Base-by-base conservation (phyloP, 2,888 invertebrate genomes). In the Ischnus inquisitorius region DNA sequence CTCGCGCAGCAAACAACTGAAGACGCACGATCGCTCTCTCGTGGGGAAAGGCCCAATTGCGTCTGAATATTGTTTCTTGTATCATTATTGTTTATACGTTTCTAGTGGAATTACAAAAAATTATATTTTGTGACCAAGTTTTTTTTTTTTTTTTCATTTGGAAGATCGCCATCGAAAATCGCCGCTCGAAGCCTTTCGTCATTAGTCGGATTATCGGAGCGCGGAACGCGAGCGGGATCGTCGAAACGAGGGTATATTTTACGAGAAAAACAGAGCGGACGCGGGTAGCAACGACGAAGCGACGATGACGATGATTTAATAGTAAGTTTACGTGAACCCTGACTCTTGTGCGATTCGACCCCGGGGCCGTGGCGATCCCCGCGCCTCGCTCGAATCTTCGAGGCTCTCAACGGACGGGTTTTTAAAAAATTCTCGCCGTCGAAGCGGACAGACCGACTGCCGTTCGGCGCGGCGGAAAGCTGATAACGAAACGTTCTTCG, bases 261-360 rank as follows among this genome's bases (percentile, higher is more conserved):
- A 16, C 22, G 46, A 28, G 28, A 16, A 68, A 68, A n/a, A 68
- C 46, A 25, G 71, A 34, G 60, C n/a, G 41, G 39, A 46, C 10
- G 46, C 43, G 14, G 54, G 69, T 25, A 71, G 79, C 79, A 74
- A 60, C 60, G 62, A 82, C 65, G 69, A 82, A 75, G 79, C n/a
- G n/a, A 39, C 54, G 19, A 62, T 48, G 77, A 76, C 69, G 82
- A 87, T 88, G 86, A 88, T 88, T 89, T 88, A 87, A 86, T 84
- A 87, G 76, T 82, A 84, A 71, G 85, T 87, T 89, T 87, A 85
- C 87, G 76, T 87, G 88, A 89, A 87, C 89, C 87, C 86, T 90
- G 90, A 90, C 89, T 87, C 83, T 76, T 89, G 85, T 82, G 81
- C 82, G 85, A 69, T 78, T 64, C 81, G 85, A 86, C 84, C 86